A percentile compares a stretch with the other conserved stretches of the same genome.
These are phyloP conservation scores for Habrosyne pyritoides DNA, from an alignment of 2,888 invertebrate genomes.

Conservation along the genomic window DNA sequence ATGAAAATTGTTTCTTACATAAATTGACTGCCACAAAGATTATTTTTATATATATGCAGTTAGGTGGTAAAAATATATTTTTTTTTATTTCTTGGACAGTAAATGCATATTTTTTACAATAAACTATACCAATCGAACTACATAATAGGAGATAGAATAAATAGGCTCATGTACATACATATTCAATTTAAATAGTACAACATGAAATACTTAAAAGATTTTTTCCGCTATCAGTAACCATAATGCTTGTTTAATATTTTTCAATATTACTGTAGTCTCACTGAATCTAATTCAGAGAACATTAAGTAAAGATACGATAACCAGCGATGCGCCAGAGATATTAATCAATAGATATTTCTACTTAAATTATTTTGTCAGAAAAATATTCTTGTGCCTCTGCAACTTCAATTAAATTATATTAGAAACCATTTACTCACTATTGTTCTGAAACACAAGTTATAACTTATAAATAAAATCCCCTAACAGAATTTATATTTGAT, in stretches of 20 bases:
- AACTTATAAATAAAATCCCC: background rate
- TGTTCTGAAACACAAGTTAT: background rate
- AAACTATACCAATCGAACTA: background rate
- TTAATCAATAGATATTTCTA: background rate
- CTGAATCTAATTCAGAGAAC: constrained; percentile 14
- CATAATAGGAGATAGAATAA: background rate
- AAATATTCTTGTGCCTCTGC: background rate
- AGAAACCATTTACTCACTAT: background rate
- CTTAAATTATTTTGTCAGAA: background rate
- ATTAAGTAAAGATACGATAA: background rate
- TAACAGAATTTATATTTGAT: background rate
- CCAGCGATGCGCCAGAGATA: background rate
- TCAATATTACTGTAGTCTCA: constrained; percentile 9
- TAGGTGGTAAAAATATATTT: background rate
- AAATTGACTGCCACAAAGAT: background rate
- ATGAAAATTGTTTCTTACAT: background rate
- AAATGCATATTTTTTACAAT: background rate
- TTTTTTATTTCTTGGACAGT: no score
- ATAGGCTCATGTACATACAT: background rate
- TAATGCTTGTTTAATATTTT: constrained; percentile 5
- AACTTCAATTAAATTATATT: no score
- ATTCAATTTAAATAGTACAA: background rate
- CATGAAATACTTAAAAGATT: background rate
- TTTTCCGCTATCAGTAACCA: background rate
- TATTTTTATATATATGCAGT: background rate